phyloP scores from a whole-genome alignment of 2,797 vertebrate species.

The Falco rusticolus region DNA sequence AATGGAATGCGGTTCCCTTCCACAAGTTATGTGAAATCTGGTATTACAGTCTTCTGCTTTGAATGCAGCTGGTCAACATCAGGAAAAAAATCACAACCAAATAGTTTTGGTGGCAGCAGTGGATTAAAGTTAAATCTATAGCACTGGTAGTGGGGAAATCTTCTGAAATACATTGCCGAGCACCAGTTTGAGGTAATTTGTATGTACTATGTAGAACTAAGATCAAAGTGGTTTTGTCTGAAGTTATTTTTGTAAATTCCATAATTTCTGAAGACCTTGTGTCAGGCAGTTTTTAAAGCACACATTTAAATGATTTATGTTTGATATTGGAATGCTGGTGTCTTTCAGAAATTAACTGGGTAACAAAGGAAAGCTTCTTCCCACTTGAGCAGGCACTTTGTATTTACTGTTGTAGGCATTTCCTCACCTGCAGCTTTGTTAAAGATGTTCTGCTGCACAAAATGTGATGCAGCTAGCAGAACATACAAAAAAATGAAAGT shows the following conservation, averaged over 20 bases:
- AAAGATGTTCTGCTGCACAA: background rate
- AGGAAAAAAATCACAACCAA: rapidly evolving
- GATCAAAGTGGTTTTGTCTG: background rate
- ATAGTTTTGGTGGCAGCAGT: background rate
- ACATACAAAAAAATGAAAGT: rapidly evolving
- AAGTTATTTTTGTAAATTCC: background rate
- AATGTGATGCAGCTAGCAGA: background rate
- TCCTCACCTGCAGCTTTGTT: background rate
- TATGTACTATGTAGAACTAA: background rate
- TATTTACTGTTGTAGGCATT: background rate
- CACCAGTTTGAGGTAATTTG: background rate
- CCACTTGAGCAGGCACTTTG: background rate
- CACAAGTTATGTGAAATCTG: background rate
- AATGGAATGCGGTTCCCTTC: background rate
- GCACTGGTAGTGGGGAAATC: background rate
- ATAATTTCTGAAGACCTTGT: background rate
- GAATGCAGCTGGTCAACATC: rapidly evolving
- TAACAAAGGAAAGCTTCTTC: background rate
- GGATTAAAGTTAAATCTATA: background rate
- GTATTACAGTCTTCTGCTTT: background rate
- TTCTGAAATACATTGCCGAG: rapidly evolving
- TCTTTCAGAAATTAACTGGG: background rate
- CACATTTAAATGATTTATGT: background rate
- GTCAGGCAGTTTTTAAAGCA: background rate
- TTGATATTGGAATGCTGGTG: background rate